Evolutionary conservation across 2,797 vertebrate genomes (phyloP).

Genomic region (Trachurus trachurus): DNA sequence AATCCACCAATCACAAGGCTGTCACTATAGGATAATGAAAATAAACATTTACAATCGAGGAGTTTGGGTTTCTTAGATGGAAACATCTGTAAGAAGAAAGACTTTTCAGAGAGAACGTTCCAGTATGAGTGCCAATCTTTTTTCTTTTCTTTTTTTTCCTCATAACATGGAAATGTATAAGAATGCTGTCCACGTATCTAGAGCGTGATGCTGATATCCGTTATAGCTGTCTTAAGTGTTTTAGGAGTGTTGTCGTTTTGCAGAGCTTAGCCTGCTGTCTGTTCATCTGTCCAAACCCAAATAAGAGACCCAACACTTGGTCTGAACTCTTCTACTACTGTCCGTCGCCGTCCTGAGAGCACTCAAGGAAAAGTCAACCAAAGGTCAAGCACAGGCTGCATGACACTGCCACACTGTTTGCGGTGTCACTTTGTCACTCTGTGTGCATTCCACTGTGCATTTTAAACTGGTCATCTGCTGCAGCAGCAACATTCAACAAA

Average conservation of each 20-base stretch:
- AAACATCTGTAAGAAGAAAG: not conserved
- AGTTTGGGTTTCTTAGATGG: not conserved
- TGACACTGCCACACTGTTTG: not conserved
- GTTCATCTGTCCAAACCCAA: not conserved
- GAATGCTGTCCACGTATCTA: not conserved
- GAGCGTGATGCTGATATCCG: not conserved
- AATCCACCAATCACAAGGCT: not conserved
- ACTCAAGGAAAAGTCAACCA: slow-evolving; percentile 69
- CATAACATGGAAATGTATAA: not conserved
- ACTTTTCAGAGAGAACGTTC: slow-evolving; percentile 7
- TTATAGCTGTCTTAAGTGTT: not conserved
- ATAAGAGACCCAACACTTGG: not conserved
- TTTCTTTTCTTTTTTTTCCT: not conserved
- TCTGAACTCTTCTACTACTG: not conserved
- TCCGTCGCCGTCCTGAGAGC: slow-evolving; percentile 11
- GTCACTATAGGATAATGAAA: not conserved
- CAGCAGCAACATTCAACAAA: not conserved
- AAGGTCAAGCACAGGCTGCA: slow-evolving; percentile 53
- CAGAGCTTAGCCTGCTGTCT: not conserved
- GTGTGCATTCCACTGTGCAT: slow-evolving; percentile 6
- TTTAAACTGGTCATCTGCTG: not conserved
- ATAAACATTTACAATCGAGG: not conserved
- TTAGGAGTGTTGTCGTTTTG: slow-evolving; percentile 8
- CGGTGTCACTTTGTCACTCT: slow-evolving; percentile 8
- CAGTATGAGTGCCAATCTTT: slow-evolving; percentile 20